Evolutionary conservation across 2,888 invertebrate species (phyloP), one percentile per base, ranked within the genome.

Genomic region (Drosophila falleni): DNA sequence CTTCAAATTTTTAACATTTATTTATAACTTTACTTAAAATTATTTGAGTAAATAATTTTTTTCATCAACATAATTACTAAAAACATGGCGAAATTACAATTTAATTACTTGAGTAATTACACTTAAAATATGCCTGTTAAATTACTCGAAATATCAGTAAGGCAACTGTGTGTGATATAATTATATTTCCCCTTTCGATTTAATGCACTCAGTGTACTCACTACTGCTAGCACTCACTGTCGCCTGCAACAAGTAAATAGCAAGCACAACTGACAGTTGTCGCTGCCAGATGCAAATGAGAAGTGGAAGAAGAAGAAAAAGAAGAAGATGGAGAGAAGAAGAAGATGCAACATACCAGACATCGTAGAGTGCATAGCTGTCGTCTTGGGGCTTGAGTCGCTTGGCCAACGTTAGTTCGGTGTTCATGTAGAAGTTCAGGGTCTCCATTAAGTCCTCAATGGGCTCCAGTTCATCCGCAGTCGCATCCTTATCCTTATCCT

Each of bases 391-490:
- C 50, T 49, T 23, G 23, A 23, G 49, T 33, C 91, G 86, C 77
- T 91, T 92, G 76, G 91, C 92, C 82, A 93, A 85, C 78, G 91
- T 92, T 84, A 93, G 77, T 78, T 93, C 92, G 55, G 92, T 92
- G 87, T 92, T 92, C 87, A 93, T 91, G 85, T 92, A 92, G 80
- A 93, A 91, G 85, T 93, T 91, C 81, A 93, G 89, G 84, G 90
- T 90, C 85, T 89, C 82, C 71, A 92, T 90, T 85, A 91, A 91
- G 85, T 83, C 83, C 81, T 93, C 91, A 90, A 92, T 92, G 89
- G 91, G 80, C 80, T 81, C 71, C 42, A 82, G 80, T 66, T 78
- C 85, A 71, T 87, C 79, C 60, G 78, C 33, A n/a, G n/a, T n/a
- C n/a, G n/a, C n/a, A 37, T 37, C 72, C 65, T n/a, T 39, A 19